Percentiles rank a stretch among this genome's conserved stretches.
These are phyloP conservation scores for Anoplolepis gracilipes DNA, from an alignment of 1,140 invertebrate species.

Conservation along the genomic window DNA sequence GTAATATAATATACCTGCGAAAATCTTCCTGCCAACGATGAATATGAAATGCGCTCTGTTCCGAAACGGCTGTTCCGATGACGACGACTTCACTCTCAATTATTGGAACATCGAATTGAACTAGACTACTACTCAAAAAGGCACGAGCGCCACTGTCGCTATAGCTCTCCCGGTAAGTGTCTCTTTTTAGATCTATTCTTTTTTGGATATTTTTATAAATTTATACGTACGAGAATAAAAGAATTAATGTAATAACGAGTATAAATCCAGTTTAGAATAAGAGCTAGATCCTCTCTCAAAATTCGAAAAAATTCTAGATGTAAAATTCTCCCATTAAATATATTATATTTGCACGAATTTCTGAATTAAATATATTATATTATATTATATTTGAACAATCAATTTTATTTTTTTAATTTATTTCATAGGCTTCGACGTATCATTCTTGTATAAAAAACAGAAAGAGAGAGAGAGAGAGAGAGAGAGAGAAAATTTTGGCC, in stretches of 20 bases:
- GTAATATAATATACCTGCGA: neutral
- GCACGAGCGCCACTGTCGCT: no score
- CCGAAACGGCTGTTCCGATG: no score
- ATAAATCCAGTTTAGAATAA: neutral
- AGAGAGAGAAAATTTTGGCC: neutral
- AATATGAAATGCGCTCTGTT: no score
- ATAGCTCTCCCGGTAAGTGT: neutral
- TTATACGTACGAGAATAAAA: no score
- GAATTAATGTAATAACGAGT: neutral
- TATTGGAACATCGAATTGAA: neutral
- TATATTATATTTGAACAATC: no score
- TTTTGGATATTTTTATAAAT: neutral
- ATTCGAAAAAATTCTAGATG: neutral
- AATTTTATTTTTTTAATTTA: no score
- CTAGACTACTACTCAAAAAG: no score
- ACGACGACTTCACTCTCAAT: neutral
- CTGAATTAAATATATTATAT: no score
- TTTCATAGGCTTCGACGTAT: no score
- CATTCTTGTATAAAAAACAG: neutral
- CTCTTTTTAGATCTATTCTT: neutral
- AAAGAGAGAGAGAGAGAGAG: neutral
- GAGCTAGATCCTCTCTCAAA: no score
- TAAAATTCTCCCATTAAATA: neutral
- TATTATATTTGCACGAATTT: no score
- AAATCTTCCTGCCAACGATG: neutral